Evolutionary conservation across 2,113 vertebrate genomes (phyloP).

Genomic region (Poecile atricapillus): DNA sequence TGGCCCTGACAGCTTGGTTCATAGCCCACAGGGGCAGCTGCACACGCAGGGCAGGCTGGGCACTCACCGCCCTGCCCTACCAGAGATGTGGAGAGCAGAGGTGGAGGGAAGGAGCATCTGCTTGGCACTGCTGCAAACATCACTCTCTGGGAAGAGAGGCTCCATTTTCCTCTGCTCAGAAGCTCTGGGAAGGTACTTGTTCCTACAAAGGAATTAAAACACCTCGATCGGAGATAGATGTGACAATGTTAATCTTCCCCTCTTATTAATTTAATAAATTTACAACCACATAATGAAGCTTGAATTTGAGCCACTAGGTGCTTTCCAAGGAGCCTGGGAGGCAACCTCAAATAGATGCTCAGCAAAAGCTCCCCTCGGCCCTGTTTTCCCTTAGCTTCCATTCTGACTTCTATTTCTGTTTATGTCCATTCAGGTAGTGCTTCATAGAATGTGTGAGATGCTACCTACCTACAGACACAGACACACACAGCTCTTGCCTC

Average conservation of each 20-base stretch:
- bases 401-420: background rate
- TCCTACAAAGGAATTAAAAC: background rate
- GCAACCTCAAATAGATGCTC: background rate
- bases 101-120: background rate
- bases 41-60: background rate
- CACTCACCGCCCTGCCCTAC: rapidly evolving
- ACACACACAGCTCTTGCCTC: background rate
- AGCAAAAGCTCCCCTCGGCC: background rate
- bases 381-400: background rate
- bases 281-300: background rate
- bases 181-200: background rate
- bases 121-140: background rate
- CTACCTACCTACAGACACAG: background rate
- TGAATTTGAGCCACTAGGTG: background rate
- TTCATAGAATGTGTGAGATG: background rate
- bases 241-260: background rate
- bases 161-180: background rate
- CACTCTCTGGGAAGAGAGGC: background rate
- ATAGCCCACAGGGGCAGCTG: background rate
- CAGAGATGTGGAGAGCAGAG: background rate
- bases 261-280: background rate
- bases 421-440: background rate
- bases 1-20: background rate
- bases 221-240: background rate
- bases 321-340: background rate